Evolutionary conservation across 1,140 invertebrate genomes (phyloP).

Genomic region (Drosophila nigrodunni): DNA sequence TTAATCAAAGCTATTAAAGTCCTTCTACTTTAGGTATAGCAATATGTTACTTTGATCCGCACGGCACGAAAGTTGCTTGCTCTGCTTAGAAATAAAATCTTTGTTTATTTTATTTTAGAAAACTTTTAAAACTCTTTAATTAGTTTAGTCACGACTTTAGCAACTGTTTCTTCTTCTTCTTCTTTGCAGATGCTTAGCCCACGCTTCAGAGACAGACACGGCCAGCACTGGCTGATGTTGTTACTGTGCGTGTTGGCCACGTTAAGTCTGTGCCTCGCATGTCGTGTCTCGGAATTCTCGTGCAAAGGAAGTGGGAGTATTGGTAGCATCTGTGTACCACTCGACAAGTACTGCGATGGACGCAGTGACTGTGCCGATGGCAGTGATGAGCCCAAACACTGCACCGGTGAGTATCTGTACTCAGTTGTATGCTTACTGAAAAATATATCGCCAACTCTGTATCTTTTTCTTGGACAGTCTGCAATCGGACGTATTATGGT

Average conservation of each 20-base stretch:
- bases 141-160: background rate
- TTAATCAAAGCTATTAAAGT: background rate
- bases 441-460: constrained; percentile 1
- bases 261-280: constrained; percentile 82
- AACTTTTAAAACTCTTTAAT: background rate
- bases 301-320: constrained; percentile 89
- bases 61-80: too few relatives aligned
- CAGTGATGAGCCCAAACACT: constrained; percentile 92
- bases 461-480: constrained; percentile 85
- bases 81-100: too few relatives aligned
- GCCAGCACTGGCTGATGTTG: constrained; percentile 45
- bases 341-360: constrained; percentile 94
- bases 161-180: background rate
- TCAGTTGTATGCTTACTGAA: background rate
- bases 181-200: constrained; percentile 31
- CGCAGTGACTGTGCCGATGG: constrained; percentile 92
- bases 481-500: constrained; percentile 95
- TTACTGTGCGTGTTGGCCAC: constrained; percentile 53
- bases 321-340: constrained; percentile 90
- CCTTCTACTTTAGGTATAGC: too few relatives aligned
- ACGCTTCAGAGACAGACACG: background rate
- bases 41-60: too few relatives aligned
- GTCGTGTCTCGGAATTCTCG: constrained; percentile 92
- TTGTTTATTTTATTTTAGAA: too few relatives aligned
- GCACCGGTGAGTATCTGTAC: constrained; percentile 87